Evolutionary conservation across 2,113 vertebrate species (phyloP), one percentile per base, ranked within the genome.

Genomic region (Chitala chitala): DNA sequence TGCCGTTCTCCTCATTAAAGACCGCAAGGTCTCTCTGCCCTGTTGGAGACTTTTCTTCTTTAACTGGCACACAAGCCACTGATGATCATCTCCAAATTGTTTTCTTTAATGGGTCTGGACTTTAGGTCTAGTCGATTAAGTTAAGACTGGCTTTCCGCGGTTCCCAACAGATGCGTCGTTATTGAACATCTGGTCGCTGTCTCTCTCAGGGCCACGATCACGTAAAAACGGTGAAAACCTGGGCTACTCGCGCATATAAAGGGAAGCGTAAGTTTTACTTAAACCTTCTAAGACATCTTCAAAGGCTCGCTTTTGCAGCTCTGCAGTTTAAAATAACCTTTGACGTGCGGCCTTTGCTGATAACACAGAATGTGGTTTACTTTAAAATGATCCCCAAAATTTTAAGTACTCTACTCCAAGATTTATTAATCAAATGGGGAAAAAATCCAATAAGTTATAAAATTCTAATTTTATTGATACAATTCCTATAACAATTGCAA

Each of bases 1-100:
- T 87, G 84, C 82, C 80, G 77, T 80, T 83, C 83, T 83, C 83
- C 82, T 88, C 87, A 87, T 88, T 90, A 90, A 80, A 89, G 55
- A 71, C 48, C 46, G 46, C 44, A 42, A 54, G 75, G 68, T 71
- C 68, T 71, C 68, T 46, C 75, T 71, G 58, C 74, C 44, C 68
- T 36, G 66, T 26, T 50, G 74, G 74, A 76, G 68, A 71, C 44
- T 38, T 59, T 46, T 59, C 38, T 50, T 44, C 73, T 29, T 58
- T 70, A 64, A 40, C 68, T 36, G 58, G 33, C 33, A 31, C n/a
- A 70, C 54, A 29, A 44, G 7, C 42, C 33, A 46, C 66, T 69
- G 74, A 69, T 58, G 36, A 55, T 42, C 38, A 56, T 72, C 69
- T 71, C 69, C 46, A 72, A 76, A 76, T 51, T 38, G 42, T 75